Evolutionary conservation across 2,888 invertebrate species (phyloP).

Genomic region (Eulithis testata): DNA sequence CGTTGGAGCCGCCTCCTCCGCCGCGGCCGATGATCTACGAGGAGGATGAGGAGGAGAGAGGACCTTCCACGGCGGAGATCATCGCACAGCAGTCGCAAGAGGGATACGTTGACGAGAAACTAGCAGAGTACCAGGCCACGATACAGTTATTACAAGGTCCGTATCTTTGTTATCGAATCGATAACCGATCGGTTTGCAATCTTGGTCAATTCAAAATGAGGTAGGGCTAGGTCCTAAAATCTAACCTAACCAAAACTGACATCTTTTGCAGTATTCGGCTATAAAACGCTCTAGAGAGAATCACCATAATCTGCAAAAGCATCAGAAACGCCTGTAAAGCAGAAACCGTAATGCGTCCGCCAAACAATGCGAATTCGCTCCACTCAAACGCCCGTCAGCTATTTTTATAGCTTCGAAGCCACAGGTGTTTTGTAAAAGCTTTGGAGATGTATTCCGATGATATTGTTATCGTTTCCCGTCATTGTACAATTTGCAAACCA

Average conservation of each 20-base stretch:
- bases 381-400: conserved; percentile 33
- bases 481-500: conserved; percentile 10
- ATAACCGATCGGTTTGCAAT: neutral
- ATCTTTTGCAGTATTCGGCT: neutral
- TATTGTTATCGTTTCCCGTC: conserved; percentile 24
- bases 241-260: neutral
- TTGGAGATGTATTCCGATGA: conserved; percentile 25
- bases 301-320: conserved; percentile 21
- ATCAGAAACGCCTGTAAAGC: conserved; percentile 34
- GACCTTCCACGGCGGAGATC: conserved; percentile 95
- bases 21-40: conserved; percentile 86
- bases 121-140: conserved; percentile 96
- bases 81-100: conserved; percentile 97
- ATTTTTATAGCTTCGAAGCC: conserved; percentile 38
- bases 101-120: conserved; percentile 96
- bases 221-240: neutral
- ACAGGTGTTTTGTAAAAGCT: conserved; percentile 40
- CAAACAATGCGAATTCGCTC: conserved; percentile 33
- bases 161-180: conserved; percentile 47
- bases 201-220: neutral
- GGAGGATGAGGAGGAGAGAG: conserved; percentile 88
- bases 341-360: conserved; percentile 27
- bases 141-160: conserved; percentile 95
- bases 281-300: conserved; percentile 7
- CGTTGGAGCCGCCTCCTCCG: conserved; percentile 91